A percentile compares a stretch with the other conserved stretches of the same genome.
These are phyloP conservation scores for Cynopterus sphinx DNA, from an alignment of 2,797 vertebrate genomes.

Conservation along the genomic window DNA sequence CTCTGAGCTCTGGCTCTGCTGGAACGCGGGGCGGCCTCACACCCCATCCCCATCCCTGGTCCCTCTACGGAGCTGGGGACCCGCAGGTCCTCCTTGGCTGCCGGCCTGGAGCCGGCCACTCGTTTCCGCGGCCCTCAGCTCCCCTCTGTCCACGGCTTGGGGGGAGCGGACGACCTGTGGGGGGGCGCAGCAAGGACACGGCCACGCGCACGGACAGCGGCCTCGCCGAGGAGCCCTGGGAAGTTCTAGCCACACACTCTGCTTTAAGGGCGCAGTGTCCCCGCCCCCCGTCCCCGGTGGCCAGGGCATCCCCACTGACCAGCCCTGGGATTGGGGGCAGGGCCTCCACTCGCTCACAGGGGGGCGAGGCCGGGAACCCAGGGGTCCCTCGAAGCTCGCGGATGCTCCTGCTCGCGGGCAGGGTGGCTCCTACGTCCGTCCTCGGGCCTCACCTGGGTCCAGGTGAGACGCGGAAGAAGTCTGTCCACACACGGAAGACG, in stretches of 20 bases:
- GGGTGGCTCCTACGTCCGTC: rapidly evolving
- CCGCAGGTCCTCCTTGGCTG: too few relatives aligned
- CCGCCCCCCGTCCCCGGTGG: neutral
- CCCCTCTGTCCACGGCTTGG: neutral
- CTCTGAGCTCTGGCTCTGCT: rapidly evolving
- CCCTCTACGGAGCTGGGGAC: neutral
- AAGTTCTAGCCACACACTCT: neutral
- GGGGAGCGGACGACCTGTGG: rapidly evolving
- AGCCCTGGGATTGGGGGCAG: neutral
- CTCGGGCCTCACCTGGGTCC: neutral
- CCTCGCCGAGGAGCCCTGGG: too few relatives aligned
- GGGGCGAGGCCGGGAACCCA: neutral
- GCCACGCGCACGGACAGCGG: neutral
- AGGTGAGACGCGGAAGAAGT: too few relatives aligned
- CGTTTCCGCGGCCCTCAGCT: neutral
- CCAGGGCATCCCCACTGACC: neutral
- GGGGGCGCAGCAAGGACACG: neutral
- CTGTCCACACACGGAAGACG: neutral
- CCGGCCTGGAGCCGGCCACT: neutral
- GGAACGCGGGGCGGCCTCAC: rapidly evolving
- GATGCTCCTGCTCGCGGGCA: neutral
- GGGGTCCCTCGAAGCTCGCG: neutral
- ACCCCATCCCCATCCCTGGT: neutral
- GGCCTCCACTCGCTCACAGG: neutral
- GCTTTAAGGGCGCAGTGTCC: too few relatives aligned